Percentiles rank a stretch among this genome's conserved stretches.
Evolutionary conservation across 2,888 invertebrate species (phyloP).

Genomic region (Heteropelma amictum): DNA sequence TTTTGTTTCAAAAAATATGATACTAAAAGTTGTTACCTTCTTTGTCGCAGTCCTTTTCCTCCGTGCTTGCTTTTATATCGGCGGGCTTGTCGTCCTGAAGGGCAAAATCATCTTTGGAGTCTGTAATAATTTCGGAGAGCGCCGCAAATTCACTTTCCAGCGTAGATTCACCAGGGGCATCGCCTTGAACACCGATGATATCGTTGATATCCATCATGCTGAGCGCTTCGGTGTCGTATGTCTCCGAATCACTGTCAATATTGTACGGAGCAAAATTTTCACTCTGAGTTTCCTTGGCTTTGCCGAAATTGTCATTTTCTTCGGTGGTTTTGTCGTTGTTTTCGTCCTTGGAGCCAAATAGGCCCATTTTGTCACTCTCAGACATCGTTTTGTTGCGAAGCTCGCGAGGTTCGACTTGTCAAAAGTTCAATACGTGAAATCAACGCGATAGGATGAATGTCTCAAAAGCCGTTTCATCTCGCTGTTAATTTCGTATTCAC

Average conservation of each 20-base stretch:
- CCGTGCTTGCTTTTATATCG: not conserved
- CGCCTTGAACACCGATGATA: constrained; percentile 69
- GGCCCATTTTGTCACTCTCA: constrained; percentile 70
- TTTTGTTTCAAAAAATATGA: too few species aligned
- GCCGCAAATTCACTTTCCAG: constrained; percentile 73
- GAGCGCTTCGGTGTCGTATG: constrained; percentile 68
- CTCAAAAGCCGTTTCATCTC: constrained; percentile 14
- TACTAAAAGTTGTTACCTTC: not conserved
- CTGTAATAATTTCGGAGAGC: constrained; percentile 72
- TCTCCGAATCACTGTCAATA: constrained; percentile 69
- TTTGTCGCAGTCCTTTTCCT: not conserved
- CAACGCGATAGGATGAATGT: not conserved
- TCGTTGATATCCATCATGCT: constrained; percentile 73
- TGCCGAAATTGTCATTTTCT: constrained; percentile 13
- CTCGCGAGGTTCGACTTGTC: constrained; percentile 27
- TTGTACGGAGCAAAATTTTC: constrained; percentile 66
- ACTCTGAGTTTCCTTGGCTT: constrained; percentile 58
- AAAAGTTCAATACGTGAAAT: constrained; percentile 12
- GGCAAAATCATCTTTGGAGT: constrained; percentile 59
- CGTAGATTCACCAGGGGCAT: constrained; percentile 68
- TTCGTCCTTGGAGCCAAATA: constrained; percentile 70
- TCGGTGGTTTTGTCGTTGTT: constrained; percentile 43
- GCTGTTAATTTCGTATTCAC: constrained; percentile 3
- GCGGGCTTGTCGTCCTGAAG: not conserved
- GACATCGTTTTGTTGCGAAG: constrained; percentile 66